phyloP scores from a whole-genome alignment of 2,797 vertebrate genomes.

The Rachycentron canadum region DNA sequence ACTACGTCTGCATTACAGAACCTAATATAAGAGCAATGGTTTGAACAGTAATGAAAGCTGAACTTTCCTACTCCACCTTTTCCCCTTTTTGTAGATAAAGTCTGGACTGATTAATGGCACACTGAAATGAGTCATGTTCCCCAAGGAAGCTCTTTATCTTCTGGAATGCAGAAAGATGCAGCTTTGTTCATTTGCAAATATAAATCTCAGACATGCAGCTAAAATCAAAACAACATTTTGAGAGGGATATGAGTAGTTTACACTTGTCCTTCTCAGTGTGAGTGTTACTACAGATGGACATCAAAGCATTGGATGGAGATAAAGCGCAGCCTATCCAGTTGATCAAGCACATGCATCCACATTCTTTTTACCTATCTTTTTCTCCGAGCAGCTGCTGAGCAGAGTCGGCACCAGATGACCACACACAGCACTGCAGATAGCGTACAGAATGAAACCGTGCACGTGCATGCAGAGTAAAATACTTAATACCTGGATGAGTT shows the following conservation, averaged over 20 bases:
- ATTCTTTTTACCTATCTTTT: slow-evolving; percentile 17
- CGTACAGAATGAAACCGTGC: background rate
- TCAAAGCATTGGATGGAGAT: slow-evolving; percentile 73
- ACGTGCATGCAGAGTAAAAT: slow-evolving; percentile 1
- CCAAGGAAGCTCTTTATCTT: slow-evolving; percentile 31
- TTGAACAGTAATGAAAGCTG: slow-evolving; percentile 2
- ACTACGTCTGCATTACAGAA: slow-evolving; percentile 25
- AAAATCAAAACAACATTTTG: slow-evolving; percentile 53
- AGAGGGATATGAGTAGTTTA: slow-evolving; percentile 40
- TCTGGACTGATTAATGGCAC: slow-evolving; percentile 41
- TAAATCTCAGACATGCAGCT: slow-evolving; percentile 43
- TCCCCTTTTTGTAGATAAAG: slow-evolving; percentile 11
- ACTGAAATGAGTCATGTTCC: slow-evolving; percentile 9
- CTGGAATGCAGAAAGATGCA: slow-evolving; percentile 24
- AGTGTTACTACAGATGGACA: slow-evolving; percentile 56
- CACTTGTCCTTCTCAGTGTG: slow-evolving; percentile 26
- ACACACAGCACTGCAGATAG: slow-evolving; percentile 33
- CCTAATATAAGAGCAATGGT: slow-evolving; percentile 6
- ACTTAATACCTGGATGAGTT: slow-evolving; percentile 15
- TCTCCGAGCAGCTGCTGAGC: slow-evolving; percentile 44
- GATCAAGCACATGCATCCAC: slow-evolving; percentile 9
- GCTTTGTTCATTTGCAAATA: slow-evolving; percentile 35
- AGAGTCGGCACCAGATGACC: slow-evolving; percentile 39
- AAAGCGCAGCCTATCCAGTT: slow-evolving; percentile 29
- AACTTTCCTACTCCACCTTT: slow-evolving; percentile 1